Percentiles rank a stretch among this genome's conserved stretches.
Conservation (phyloP, 1,140 invertebrate genomes). For the Sycophaga agraensis region DNA sequence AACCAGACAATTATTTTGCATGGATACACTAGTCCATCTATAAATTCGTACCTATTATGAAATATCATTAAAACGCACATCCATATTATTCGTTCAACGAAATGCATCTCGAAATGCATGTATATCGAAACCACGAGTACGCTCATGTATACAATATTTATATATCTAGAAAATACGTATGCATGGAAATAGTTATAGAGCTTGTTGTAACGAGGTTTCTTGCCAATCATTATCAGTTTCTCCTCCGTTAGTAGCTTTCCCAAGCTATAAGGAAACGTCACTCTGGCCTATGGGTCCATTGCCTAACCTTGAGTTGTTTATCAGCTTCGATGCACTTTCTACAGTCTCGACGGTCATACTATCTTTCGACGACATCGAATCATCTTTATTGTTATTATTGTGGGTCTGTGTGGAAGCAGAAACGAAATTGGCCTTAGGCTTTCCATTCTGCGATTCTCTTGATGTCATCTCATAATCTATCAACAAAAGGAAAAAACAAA, state of each 20-base stretch:
- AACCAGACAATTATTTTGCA: too few species aligned
- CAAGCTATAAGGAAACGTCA: constrained; percentile 46
- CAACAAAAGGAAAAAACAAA: neutral
- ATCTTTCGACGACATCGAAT: constrained; percentile 32
- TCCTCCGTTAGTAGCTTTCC: constrained; percentile 1
- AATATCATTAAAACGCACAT: neutral
- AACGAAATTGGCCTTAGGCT: constrained; percentile 18
- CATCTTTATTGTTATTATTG: constrained; percentile 34
- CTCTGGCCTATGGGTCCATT: constrained; percentile 45
- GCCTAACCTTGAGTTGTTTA: constrained; percentile 40
- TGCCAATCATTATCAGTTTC: neutral
- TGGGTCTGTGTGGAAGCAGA: constrained; percentile 27
- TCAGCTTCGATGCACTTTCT: constrained; percentile 31
- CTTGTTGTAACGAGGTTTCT: neutral
- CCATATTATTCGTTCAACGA: constrained; percentile 1
- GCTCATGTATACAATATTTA: too few species aligned
- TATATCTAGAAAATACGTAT: too few species aligned
- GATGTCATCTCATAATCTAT: constrained; percentile 21
- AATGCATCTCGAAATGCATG: constrained; percentile 30
- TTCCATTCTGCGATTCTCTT: constrained; percentile 25
- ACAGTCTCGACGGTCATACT: constrained; percentile 30
- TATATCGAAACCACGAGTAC: too few species aligned
- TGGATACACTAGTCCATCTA: too few species aligned
- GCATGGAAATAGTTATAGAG: neutral
- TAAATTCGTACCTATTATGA: too few species aligned